Evolutionary conservation across 2,797 vertebrate genomes (phyloP).

Genomic region (Paramormyrops hopkinsi): DNA sequence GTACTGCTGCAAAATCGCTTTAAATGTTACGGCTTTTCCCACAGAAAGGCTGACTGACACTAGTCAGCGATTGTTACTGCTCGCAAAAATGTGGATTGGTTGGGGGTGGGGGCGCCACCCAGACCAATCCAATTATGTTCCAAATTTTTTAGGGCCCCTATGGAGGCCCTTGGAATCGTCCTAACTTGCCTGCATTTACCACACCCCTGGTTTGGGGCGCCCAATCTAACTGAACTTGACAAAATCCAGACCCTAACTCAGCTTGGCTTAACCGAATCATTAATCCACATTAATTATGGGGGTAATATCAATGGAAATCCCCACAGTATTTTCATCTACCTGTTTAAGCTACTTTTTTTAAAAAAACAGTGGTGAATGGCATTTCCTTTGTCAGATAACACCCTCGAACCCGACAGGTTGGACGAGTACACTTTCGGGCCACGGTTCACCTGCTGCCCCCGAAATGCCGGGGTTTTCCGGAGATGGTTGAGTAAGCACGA

Average conservation of each 20-base stretch:
- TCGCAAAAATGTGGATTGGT: background rate
- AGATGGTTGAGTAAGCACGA: background rate
- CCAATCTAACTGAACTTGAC: background rate
- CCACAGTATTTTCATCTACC: background rate
- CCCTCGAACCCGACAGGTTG: background rate
- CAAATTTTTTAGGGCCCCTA: background rate
- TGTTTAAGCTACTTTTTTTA: background rate
- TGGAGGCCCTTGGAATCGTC: background rate
- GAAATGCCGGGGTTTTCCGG: background rate
- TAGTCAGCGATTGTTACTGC: background rate
- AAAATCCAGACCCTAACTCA: background rate
- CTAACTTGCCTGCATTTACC: background rate
- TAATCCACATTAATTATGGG: background rate
- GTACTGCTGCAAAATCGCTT: background rate
- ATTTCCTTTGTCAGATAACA: background rate
- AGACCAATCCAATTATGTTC: background rate
- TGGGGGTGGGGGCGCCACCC: background rate
- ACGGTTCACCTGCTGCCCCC: conserved; percentile 3
- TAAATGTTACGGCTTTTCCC: background rate
- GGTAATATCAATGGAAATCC: background rate
- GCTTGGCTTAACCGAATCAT: background rate
- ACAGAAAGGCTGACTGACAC: background rate
- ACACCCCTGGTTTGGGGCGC: background rate
- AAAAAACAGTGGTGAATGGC: background rate
- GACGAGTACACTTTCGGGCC: background rate